Percentiles rank a stretch among this genome's conserved stretches.
phyloP scores from a whole-genome alignment of 2,888 invertebrate species.

The Lochmaea capreae region DNA sequence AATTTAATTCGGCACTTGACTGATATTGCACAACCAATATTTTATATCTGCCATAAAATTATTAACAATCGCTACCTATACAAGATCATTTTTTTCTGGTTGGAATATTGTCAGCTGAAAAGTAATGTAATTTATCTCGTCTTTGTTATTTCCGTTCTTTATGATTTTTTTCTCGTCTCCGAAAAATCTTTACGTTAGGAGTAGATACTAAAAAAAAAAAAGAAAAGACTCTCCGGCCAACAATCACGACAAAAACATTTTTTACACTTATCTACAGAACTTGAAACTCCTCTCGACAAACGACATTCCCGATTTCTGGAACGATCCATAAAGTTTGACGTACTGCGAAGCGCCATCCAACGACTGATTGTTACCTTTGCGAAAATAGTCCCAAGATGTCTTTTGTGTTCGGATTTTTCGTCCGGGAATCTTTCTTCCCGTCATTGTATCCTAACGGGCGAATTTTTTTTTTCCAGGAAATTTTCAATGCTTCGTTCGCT shows the following conservation, averaged over 20 bases:
- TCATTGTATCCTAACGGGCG: not conserved
- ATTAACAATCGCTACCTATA: not conserved
- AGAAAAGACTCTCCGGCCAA: slow-evolving; percentile 16
- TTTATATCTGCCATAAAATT: not conserved
- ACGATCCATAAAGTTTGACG: slow-evolving; percentile 34
- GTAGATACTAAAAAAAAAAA: slow-evolving; percentile 11
- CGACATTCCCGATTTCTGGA: slow-evolving; percentile 30
- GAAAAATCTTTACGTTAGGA: slow-evolving; percentile 11
- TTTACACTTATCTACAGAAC: slow-evolving; percentile 28
- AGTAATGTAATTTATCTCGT: slow-evolving; percentile 18
- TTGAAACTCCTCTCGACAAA: slow-evolving; percentile 28
- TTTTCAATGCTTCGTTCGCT: not conserved
- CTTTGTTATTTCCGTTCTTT: slow-evolving; percentile 21
- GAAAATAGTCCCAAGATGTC: slow-evolving; percentile 30
- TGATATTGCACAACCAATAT: not conserved
- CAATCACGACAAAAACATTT: slow-evolving; percentile 32
- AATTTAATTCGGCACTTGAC: not conserved
- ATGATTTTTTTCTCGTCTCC: slow-evolving; percentile 12
- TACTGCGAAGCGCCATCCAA: slow-evolving; percentile 5
- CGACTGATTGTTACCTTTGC: slow-evolving; percentile 35
- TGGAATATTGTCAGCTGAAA: not conserved
- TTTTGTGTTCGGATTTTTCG: slow-evolving; percentile 31
- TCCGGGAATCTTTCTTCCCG: slow-evolving; percentile 10
- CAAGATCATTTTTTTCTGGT: not conserved
- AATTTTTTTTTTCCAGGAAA: not conserved